phyloP scores from a whole-genome alignment of 2,888 invertebrate genomes.

The Ectemnius continuus region DNA sequence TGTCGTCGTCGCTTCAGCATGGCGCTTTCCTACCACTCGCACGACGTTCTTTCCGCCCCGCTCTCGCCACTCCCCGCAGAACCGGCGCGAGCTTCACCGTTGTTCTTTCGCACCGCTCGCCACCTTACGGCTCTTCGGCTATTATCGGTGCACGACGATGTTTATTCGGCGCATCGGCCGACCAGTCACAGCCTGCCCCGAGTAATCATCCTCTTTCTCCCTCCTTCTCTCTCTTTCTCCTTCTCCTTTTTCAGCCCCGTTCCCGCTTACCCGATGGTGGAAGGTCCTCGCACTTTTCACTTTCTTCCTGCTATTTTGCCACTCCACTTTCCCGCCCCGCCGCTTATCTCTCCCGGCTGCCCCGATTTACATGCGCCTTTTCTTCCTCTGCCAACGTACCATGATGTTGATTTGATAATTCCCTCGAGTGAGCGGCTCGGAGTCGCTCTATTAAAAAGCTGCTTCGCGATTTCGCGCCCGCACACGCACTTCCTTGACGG shows the following conservation, averaged over 20 bases:
- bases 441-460: background rate
- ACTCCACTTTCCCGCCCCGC: background rate
- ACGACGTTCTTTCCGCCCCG: constrained; percentile 50
- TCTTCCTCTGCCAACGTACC: background rate
- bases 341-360: background rate
- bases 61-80: constrained; percentile 41
- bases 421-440: background rate
- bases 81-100: constrained; percentile 3
- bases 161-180: constrained; percentile 69
- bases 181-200: constrained; percentile 64
- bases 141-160: constrained; percentile 73
- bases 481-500: background rate
- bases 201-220: constrained; percentile 56
- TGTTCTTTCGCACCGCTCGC: constrained; percentile 52
- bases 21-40: constrained; percentile 78
- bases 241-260: constrained; percentile 16
- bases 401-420: background rate
- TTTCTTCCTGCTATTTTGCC: constrained; percentile 33
- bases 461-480: constrained; percentile 10
- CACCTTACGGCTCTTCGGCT: constrained; percentile 69
- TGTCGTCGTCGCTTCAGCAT: constrained; percentile 78
- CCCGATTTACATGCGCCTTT: no score
- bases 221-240: constrained; percentile 37
- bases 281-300: constrained; percentile 23
- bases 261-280: background rate